A percentile compares a stretch with the other conserved stretches of the same genome.
These are phyloP conservation scores for Campaea margaritaria DNA, from an alignment of 2,888 invertebrate species.

Conservation along the genomic window DNA sequence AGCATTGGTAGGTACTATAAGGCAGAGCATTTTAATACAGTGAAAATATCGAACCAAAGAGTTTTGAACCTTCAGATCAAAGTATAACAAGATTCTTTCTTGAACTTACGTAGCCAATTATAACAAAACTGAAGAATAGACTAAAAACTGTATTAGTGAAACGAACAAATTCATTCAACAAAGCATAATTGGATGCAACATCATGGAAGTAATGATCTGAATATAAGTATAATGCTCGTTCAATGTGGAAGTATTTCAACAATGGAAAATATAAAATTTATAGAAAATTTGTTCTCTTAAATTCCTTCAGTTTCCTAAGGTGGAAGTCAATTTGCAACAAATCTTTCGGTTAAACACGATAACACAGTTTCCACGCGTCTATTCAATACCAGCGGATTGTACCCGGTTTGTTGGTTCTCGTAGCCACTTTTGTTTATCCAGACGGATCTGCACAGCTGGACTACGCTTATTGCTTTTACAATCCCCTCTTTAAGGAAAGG, in stretches of 20 bases:
- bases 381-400: slow-evolving; percentile 40
- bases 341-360: slow-evolving; percentile 40
- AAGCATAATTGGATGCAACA: slow-evolving; percentile 1
- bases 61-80: too few relatives aligned
- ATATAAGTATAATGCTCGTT: background rate
- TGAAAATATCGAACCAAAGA: too few relatives aligned
- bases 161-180: slow-evolving; percentile 1
- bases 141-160: background rate
- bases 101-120: too few relatives aligned
- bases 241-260: too few relatives aligned
- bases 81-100: too few relatives aligned
- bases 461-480: slow-evolving; percentile 39
- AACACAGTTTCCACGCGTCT: slow-evolving; percentile 44
- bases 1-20: too few relatives aligned
- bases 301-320: slow-evolving; percentile 13
- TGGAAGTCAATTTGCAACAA: slow-evolving; percentile 38
- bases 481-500: slow-evolving; percentile 25
- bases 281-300: too few relatives aligned
- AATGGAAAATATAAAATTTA: too few relatives aligned
- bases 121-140: too few relatives aligned
- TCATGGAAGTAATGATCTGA: slow-evolving; percentile 8
- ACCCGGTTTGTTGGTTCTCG: slow-evolving; percentile 34
- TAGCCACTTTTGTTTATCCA: slow-evolving; percentile 39
- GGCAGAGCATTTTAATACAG: too few relatives aligned
- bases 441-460: slow-evolving; percentile 32